A percentile compares a stretch with the other conserved stretches of the same genome.
phyloP scores from a whole-genome alignment of 2,888 invertebrate genomes.

The Agriopis aurantiaria region DNA sequence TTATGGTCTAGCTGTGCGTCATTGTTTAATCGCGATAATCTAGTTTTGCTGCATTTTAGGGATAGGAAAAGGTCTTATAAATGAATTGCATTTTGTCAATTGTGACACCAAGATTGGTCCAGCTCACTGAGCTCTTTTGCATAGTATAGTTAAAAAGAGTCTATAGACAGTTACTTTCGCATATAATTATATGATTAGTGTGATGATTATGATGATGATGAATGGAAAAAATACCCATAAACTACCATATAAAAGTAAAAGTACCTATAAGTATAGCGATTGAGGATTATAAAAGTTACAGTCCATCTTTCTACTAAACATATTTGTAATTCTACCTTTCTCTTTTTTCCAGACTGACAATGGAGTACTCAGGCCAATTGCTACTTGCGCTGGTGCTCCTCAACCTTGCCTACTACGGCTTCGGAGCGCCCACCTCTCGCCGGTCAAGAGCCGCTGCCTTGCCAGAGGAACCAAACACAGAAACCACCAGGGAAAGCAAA shows the following conservation, averaged over 20 bases:
- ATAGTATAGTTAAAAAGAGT: no score
- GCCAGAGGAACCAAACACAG: conserved; percentile 54
- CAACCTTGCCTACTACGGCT: conserved; percentile 59
- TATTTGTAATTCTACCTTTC: conserved; percentile 25
- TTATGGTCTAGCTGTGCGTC: no score
- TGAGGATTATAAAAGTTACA: no score
- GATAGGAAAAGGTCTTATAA: neutral
- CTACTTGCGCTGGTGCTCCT: conserved; percentile 65
- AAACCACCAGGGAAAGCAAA: conserved; percentile 67
- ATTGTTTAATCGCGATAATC: neutral
- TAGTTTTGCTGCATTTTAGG: neutral
- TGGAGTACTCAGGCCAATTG: conserved; percentile 65
- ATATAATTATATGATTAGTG: no score
- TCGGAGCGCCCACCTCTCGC: conserved; percentile 69
- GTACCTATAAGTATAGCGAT: no score
- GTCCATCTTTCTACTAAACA: neutral
- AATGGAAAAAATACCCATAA: no score
- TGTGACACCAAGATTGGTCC: no score
- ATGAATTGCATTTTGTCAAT: no score
- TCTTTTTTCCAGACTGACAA: conserved; percentile 66
- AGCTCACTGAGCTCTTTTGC: no score
- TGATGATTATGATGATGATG: no score
- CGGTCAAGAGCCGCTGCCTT: conserved; percentile 69
- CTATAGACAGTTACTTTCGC: no score
- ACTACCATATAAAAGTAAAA: no score